These are phyloP conservation scores for Isurus oxyrinchus DNA, from an alignment of 2,113 vertebrate species.

Conservation along the genomic window DNA sequence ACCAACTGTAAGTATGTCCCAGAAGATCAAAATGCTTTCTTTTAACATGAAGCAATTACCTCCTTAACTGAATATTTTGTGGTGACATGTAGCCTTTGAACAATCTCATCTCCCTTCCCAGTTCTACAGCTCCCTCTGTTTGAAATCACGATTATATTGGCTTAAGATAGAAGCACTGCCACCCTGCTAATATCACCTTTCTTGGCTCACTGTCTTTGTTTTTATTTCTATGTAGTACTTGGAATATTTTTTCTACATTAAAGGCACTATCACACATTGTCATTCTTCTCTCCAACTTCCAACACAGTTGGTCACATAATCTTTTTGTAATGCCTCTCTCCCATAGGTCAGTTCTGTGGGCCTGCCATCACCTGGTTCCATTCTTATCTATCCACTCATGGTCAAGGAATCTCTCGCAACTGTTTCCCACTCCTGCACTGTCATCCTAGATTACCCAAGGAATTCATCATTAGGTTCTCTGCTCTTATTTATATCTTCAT, in stretches of 20 bases:
- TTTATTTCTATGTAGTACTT: background rate
- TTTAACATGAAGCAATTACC: background rate
- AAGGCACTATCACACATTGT: background rate
- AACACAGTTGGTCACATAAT: background rate
- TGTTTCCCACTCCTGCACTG: background rate
- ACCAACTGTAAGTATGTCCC: background rate
- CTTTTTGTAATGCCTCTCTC: background rate
- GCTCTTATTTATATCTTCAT: background rate
- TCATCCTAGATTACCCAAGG: background rate
- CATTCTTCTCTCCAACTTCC: background rate
- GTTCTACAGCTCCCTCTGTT: background rate
- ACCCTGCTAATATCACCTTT: background rate
- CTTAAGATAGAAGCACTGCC: background rate
- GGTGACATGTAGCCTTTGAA: background rate
- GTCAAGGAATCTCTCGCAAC: background rate
- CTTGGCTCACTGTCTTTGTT: background rate
- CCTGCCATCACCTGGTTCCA: background rate
- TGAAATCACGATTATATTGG: background rate
- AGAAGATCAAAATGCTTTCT: background rate
- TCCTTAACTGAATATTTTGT: background rate
- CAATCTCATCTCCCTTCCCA: background rate
- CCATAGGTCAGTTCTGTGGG: background rate
- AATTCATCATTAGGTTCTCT: background rate
- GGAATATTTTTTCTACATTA: background rate
- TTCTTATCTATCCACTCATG: background rate